Evolutionary conservation across 1,140 invertebrate genomes (phyloP).

Genomic region (Drosophila kohkoa): DNA sequence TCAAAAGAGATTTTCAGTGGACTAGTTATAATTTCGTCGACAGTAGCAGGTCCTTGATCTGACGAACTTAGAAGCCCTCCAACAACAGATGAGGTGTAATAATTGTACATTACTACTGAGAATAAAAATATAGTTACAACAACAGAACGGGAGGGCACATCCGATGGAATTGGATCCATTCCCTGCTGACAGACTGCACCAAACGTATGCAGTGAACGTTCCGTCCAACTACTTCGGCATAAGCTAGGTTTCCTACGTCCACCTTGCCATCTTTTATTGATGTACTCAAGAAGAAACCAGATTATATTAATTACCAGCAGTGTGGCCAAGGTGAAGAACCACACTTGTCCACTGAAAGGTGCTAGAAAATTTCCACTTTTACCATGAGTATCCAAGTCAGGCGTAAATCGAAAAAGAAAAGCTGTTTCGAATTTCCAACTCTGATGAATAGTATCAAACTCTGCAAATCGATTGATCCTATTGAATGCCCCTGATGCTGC

Average conservation of each 20-base stretch:
- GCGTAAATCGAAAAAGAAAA: slow-evolving; percentile 75
- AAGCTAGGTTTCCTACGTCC: neutral
- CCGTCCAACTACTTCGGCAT: slow-evolving; percentile 38
- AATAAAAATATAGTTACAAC: slow-evolving; percentile 73
- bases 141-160: slow-evolving; percentile 62
- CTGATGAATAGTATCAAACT: slow-evolving; percentile 80
- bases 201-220: slow-evolving; percentile 58
- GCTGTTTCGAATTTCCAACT: slow-evolving; percentile 81
- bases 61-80: slow-evolving; percentile 75
- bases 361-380: slow-evolving; percentile 73
- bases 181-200: slow-evolving; percentile 77
- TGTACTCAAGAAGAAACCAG: slow-evolving; percentile 60
- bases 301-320: slow-evolving; percentile 51
- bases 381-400: slow-evolving; percentile 67
- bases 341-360: slow-evolving; percentile 70
- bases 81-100: slow-evolving; percentile 82
- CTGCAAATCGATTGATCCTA: slow-evolving; percentile 72
- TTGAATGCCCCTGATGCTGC: slow-evolving; percentile 76
- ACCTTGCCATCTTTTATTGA: slow-evolving; percentile 21
- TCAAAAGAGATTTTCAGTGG: slow-evolving; percentile 76
- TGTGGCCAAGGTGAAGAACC: slow-evolving; percentile 53
- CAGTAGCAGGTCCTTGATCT: slow-evolving; percentile 63
- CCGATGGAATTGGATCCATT: slow-evolving; percentile 63
- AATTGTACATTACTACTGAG: slow-evolving; percentile 79
- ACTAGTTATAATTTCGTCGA: slow-evolving; percentile 71